A percentile compares a stretch with the other conserved stretches of the same genome.
These are phyloP conservation scores for Oreochromis tanganicae DNA, from an alignment of 2,113 vertebrate species.

Conservation along the genomic window DNA sequence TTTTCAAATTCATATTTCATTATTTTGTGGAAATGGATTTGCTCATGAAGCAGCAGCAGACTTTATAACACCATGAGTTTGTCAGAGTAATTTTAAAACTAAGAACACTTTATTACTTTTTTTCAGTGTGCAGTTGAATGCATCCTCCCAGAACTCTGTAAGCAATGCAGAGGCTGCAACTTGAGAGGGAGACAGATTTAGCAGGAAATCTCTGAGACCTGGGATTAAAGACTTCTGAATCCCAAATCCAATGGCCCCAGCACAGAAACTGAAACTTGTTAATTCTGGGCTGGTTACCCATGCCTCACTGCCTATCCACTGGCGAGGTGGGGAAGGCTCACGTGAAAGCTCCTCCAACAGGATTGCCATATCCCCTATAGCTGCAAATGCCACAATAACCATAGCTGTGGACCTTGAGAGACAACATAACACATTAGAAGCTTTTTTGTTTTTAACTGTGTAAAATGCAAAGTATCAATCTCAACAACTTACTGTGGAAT, in stretches of 20 bases:
- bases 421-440: background rate
- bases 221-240: constrained; percentile 57
- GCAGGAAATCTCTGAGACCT: constrained; percentile 61
- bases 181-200: constrained; percentile 36
- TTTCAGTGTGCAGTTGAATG: background rate
- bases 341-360: constrained; percentile 51
- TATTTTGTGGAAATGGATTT: too few species aligned
- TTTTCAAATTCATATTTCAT: too few species aligned
- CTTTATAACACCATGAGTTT: background rate
- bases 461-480: background rate
- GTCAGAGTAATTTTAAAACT: too few species aligned
- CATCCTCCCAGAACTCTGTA: background rate
- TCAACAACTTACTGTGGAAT: background rate
- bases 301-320: constrained; percentile 68
- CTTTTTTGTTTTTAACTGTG: background rate
- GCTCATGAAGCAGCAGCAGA: too few species aligned
- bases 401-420: constrained; percentile 50
- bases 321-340: constrained; percentile 44
- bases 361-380: constrained; percentile 45
- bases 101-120: background rate
- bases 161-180: background rate
- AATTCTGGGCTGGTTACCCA: constrained; percentile 38
- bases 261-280: constrained; percentile 25
- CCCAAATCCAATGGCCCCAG: constrained; percentile 54
- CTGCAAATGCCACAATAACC: constrained; percentile 62